Percentiles rank a stretch among this genome's conserved stretches.
These are phyloP conservation scores for Hypotaenidia okinawae DNA, from an alignment of 2,797 vertebrate species.

Conservation along the genomic window DNA sequence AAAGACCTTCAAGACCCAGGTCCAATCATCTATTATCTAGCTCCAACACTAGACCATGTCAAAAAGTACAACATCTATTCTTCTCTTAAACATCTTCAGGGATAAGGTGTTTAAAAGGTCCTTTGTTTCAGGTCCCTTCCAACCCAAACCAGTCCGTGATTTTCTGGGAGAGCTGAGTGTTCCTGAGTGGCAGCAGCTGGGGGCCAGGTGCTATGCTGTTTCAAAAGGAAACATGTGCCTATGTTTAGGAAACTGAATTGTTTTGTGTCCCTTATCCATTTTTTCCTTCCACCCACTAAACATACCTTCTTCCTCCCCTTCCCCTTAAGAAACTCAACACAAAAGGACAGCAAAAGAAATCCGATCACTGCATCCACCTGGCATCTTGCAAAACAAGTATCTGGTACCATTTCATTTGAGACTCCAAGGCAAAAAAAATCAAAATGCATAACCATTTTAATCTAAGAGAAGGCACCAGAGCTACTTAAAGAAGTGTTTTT, in stretches of 20 bases:
- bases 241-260: neutral
- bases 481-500: neutral
- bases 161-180: neutral
- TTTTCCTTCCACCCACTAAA: neutral
- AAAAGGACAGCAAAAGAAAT: neutral
- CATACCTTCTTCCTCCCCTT: fast-evolving
- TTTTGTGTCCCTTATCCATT: neutral
- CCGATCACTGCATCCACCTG: neutral
- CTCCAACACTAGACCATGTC: too few relatives aligned
- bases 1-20: too few relatives aligned
- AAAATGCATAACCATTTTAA: neutral
- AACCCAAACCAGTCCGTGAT: too few relatives aligned
- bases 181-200: neutral
- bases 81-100: too few relatives aligned
- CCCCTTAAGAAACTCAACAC: neutral
- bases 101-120: too few relatives aligned
- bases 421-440: neutral
- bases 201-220: neutral
- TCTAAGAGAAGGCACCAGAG: neutral
- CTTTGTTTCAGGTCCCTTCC: too few relatives aligned
- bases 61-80: too few relatives aligned
- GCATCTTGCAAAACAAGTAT: neutral
- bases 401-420: neutral
- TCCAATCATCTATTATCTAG: too few relatives aligned
- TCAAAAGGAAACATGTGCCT: constrained; percentile 6